Base-by-base conservation (phyloP, 2,113 vertebrate genomes). In the Narcine bancroftii region DNA sequence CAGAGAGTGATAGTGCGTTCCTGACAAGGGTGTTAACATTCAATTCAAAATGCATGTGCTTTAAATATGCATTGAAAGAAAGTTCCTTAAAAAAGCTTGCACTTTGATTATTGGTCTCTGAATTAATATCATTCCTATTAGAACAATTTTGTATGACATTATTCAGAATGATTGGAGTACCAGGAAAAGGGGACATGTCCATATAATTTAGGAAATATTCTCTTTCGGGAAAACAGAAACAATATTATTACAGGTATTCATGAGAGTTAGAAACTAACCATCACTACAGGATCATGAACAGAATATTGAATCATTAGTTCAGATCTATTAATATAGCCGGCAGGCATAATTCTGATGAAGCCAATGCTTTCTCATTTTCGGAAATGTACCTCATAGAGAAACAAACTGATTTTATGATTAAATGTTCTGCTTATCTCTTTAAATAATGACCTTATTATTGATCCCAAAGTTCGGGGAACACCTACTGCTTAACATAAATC, bases 261-360 rank as follows among this genome's bases (percentile, higher is more conserved):
- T 2, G 36, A 39, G 56, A 24, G 60, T 42, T 89, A 56, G 24
- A 50, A 89, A 66, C 36, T 11, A 39, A 63, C 11, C 36, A 65
- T 10, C 15, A 13, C n/a, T 89, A 33, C 15, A 65, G 36, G 45
- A 87, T 1, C 56, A 36, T 11, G 56, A 89, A 6, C 6, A 66
- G 53, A 89, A 89, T 66, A 89, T 89, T 89, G 63, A 66, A 42
- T 89, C 85, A 89, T 56, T 53, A 66, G 19, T 89, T 45, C 63
- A 42, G 36, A 42, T 63, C 63, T 36, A 71, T 47, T 69, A 91
- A 29, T n/a, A 87, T 63, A 60, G 33, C 39, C 65, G 29, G 24
- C 4, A 17, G 63, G 42, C 10, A 69, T 47, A 71, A 69, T 26
- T 69, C 39, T 17, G 26, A 71, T 17, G 26, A 1, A 42, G 26